Evolutionary conservation across 2,888 invertebrate species (phyloP).

Genomic region (Aradus depressus): DNA sequence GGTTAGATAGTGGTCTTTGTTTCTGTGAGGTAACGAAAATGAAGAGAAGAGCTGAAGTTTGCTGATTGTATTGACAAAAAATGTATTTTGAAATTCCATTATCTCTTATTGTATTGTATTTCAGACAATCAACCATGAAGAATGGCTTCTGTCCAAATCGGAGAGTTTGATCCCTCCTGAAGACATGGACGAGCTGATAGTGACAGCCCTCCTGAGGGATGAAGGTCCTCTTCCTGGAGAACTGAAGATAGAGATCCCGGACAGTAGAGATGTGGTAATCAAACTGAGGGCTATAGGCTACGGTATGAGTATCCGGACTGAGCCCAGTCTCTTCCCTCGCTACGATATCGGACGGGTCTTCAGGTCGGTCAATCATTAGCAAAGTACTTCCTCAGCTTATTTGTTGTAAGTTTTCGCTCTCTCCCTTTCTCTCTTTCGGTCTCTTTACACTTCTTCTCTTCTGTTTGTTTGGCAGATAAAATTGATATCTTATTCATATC

Average conservation of each 20-base stretch:
- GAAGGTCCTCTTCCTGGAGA: neutral
- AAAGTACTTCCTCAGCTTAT: no score
- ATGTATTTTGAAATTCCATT: neutral
- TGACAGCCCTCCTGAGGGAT: constrained; percentile 1
- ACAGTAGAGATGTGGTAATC: constrained; percentile 5
- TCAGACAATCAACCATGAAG: neutral
- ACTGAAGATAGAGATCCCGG: constrained; percentile 4
- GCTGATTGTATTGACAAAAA: no score
- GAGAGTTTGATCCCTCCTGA: neutral
- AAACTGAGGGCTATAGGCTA: constrained; percentile 5
- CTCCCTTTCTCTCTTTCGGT: no score
- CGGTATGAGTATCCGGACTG: constrained; percentile 6
- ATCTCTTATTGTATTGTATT: neutral
- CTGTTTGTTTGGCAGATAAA: no score
- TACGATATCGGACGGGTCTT: constrained; percentile 15
- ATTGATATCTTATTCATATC: no score
- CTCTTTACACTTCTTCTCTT: no score
- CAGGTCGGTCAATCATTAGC: no score
- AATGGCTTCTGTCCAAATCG: neutral
- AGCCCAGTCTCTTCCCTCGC: constrained; percentile 7
- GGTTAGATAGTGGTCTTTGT: no score
- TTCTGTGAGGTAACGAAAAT: no score
- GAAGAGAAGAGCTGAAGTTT: no score
- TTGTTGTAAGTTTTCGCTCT: no score
- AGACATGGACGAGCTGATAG: neutral